Evolutionary conservation across 2,113 vertebrate species (phyloP).

Genomic region (Acrocephalus arundinaceus): DNA sequence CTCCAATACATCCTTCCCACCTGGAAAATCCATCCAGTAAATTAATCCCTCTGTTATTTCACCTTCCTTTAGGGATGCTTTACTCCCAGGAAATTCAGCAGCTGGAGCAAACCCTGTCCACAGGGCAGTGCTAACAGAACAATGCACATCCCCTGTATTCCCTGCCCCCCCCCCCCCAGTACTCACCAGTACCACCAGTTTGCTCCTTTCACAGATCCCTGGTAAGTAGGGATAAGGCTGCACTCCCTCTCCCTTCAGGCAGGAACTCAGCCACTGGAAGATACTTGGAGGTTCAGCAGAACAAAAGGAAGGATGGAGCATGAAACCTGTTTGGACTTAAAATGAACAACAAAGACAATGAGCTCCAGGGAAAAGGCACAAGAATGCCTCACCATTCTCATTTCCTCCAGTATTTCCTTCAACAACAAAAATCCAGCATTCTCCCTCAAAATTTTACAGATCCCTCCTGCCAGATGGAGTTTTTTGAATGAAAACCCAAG

Average conservation of each 20-base stretch:
- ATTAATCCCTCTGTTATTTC: not conserved
- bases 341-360: not conserved
- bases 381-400: not conserved
- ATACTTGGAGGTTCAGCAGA: constrained; percentile 87
- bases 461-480: not conserved
- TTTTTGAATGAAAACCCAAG: not conserved
- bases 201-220: constrained; percentile 90
- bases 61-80: not conserved
- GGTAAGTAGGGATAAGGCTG: constrained; percentile 89
- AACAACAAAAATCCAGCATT: not conserved
- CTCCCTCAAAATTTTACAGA: not conserved
- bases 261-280: constrained; percentile 91
- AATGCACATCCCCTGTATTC: not conserved
- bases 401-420: not conserved
- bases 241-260: constrained; percentile 82
- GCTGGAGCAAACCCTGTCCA: not conserved
- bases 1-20: not conserved
- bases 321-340: constrained; percentile 86
- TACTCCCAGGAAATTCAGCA: not conserved
- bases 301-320: constrained; percentile 87
- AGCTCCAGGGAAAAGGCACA: not conserved
- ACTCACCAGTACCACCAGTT: constrained; percentile 89
- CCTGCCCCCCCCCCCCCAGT: not conserved
- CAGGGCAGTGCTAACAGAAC: not conserved
- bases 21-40: not conserved